Conservation (phyloP, 2,797 vertebrate species). For the Mergus octosetaceus region DNA sequence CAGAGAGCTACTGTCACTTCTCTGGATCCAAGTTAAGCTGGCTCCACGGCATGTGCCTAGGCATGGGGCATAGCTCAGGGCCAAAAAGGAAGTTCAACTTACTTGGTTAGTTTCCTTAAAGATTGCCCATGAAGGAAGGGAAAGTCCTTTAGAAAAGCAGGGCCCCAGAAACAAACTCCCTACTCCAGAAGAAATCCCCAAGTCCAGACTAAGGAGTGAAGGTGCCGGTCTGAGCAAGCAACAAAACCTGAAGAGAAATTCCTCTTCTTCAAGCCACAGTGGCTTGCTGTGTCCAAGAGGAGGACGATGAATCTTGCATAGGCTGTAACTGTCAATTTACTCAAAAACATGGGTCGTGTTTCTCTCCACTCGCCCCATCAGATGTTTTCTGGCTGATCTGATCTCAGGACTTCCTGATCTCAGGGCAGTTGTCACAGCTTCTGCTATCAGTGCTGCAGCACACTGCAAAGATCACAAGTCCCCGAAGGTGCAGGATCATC, state of each 20-base stretch:
- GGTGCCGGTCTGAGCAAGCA: not conserved
- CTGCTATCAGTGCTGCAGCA: not conserved
- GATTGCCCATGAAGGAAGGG: not conserved
- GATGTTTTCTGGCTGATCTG: not conserved
- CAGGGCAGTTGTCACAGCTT: not conserved
- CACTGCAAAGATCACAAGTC: not conserved
- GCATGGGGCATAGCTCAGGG: not conserved
- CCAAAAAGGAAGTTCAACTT: not conserved
- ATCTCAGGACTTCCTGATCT: not conserved
- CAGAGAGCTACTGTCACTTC: not conserved
- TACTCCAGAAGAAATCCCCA: not conserved
- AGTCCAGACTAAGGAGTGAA: not conserved
- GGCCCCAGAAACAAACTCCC: not conserved
- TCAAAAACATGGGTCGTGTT: not conserved
- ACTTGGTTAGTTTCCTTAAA: not conserved
- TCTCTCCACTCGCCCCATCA: not conserved
- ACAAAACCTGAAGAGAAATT: not conserved
- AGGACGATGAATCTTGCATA: not conserved
- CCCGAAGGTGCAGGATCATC: not conserved
- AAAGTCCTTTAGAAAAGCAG: not conserved
- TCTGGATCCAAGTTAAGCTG: not conserved
- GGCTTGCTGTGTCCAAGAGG: accelerated
- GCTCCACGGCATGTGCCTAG: not conserved
- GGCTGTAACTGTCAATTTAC: not conserved
- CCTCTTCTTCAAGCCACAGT: not conserved